Conservation (phyloP, 2,888 invertebrate genomes). For the Ctena decussata region DNA sequence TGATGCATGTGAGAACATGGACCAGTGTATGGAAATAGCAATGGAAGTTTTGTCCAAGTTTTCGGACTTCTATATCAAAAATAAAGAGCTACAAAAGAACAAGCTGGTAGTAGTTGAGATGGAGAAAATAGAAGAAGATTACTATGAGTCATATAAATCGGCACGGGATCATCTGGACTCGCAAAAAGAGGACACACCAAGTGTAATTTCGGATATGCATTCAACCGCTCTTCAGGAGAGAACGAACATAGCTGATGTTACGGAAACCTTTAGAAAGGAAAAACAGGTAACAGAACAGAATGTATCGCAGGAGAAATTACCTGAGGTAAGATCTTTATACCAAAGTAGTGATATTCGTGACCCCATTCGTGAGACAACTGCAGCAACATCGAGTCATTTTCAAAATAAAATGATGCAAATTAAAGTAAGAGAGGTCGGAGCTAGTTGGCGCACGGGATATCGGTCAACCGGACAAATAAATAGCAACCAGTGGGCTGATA, state of each 20-base stretch:
- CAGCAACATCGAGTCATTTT: too few species aligned
- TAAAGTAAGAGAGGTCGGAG: too few species aligned
- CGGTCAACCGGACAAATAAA: too few species aligned
- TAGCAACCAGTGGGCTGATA: too few species aligned
- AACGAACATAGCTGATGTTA: background rate
- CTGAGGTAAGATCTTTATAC: too few species aligned
- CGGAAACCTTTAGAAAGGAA: background rate
- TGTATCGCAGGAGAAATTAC: too few species aligned
- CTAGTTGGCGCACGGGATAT: too few species aligned
- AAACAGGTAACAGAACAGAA: background rate
- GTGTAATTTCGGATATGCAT: background rate
- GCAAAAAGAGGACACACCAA: too few species aligned
- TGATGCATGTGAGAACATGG: background rate
- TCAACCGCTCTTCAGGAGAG: background rate
- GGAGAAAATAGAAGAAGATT: background rate
- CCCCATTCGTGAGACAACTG: too few species aligned
- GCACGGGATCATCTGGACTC: too few species aligned
- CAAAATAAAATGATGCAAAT: too few species aligned
- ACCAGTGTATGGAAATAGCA: background rate
- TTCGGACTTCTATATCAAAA: background rate
- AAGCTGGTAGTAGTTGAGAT: background rate
- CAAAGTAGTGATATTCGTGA: too few species aligned
- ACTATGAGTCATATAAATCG: background rate
- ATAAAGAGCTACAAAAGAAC: background rate
- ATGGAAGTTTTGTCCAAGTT: background rate